Evolutionary conservation across 2,888 invertebrate genomes (phyloP).

Genomic region (Tetramorium bicarinatum): DNA sequence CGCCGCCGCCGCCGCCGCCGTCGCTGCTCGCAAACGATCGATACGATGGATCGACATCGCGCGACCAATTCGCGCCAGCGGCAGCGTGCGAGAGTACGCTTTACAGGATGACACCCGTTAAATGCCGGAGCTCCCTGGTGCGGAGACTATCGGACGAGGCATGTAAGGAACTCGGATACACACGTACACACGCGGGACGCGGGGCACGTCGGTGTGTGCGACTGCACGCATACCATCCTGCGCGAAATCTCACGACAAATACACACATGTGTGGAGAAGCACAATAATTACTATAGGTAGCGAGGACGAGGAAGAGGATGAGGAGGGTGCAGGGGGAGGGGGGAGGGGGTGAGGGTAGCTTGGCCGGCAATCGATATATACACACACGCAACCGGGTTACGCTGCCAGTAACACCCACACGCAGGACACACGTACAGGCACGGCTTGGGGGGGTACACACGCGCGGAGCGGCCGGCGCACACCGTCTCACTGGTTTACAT

Average conservation of each 20-base stretch:
- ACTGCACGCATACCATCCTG: slow-evolving; percentile 76
- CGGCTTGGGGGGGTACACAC: slow-evolving; percentile 66
- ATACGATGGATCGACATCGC: slow-evolving; percentile 40
- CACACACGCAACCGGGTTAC: slow-evolving; percentile 78
- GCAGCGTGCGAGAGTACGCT: slow-evolving; percentile 63
- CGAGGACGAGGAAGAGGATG: slow-evolving; percentile 60
- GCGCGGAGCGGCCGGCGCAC: slow-evolving; percentile 73
- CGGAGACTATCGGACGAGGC: slow-evolving; percentile 82
- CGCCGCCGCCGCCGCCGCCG: not conserved
- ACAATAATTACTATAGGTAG: slow-evolving; percentile 84
- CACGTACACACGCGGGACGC: slow-evolving; percentile 59
- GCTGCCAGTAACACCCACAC: slow-evolving; percentile 61
- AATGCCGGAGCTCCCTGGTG: slow-evolving; percentile 76
- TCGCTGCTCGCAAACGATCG: slow-evolving; percentile 40
- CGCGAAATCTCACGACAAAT: slow-evolving; percentile 84
- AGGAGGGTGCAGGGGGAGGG: not conserved
- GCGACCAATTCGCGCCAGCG: slow-evolving; percentile 32
- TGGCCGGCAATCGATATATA: slow-evolving; percentile 86
- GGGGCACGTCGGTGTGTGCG: slow-evolving; percentile 49
- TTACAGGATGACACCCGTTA: slow-evolving; percentile 83
- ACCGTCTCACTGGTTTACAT: slow-evolving; percentile 82
- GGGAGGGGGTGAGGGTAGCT: slow-evolving; percentile 74
- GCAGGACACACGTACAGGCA: slow-evolving; percentile 52
- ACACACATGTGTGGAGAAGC: slow-evolving; percentile 83
- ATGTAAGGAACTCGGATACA: slow-evolving; percentile 80